Conservation (phyloP, 2,113 vertebrate genomes). For the Odontesthes bonariensis region DNA sequence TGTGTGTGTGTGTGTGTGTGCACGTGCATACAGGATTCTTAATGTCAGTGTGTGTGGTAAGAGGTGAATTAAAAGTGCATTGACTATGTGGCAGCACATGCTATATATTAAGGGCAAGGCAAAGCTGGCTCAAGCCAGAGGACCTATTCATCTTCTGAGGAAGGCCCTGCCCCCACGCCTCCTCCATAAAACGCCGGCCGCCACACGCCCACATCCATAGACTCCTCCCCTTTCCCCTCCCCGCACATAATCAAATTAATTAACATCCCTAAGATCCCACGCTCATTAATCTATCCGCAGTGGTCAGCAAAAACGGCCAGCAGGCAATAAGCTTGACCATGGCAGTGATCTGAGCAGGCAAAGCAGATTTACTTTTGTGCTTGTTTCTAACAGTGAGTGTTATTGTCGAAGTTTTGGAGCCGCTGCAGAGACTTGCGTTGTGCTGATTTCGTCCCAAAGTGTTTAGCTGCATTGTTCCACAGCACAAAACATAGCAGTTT, state of each 20-base stretch:
- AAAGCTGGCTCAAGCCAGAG: slow-evolving; percentile 77
- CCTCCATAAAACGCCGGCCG: slow-evolving; percentile 48
- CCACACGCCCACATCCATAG: slow-evolving; percentile 48
- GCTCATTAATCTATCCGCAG: slow-evolving; percentile 78
- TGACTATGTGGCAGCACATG: slow-evolving; percentile 87
- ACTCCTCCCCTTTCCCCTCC: slow-evolving; percentile 48
- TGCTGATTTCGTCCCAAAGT: too few species aligned
- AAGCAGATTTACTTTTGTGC: slow-evolving; percentile 4
- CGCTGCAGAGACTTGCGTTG: not conserved
- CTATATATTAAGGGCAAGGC: slow-evolving; percentile 84
- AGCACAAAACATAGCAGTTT: too few species aligned
- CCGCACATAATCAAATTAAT: slow-evolving; percentile 85
- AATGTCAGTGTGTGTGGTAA: slow-evolving; percentile 58
- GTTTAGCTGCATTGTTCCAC: too few species aligned
- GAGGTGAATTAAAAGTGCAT: slow-evolving; percentile 87
- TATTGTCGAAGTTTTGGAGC: not conserved
- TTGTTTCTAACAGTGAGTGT: not conserved
- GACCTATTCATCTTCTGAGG: slow-evolving; percentile 81
- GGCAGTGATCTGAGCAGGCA: not conserved
- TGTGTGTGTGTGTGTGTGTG: not conserved
- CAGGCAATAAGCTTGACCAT: slow-evolving; percentile 7
- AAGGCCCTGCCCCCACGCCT: slow-evolving; percentile 42
- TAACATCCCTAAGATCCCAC: slow-evolving; percentile 82
- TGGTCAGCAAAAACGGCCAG: slow-evolving; percentile 65
- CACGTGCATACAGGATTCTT: slow-evolving; percentile 8